A percentile compares a stretch with the other conserved stretches of the same genome.
phyloP scores from a whole-genome alignment of 1,140 invertebrate genomes.

The Ceratitis capitata region DNA sequence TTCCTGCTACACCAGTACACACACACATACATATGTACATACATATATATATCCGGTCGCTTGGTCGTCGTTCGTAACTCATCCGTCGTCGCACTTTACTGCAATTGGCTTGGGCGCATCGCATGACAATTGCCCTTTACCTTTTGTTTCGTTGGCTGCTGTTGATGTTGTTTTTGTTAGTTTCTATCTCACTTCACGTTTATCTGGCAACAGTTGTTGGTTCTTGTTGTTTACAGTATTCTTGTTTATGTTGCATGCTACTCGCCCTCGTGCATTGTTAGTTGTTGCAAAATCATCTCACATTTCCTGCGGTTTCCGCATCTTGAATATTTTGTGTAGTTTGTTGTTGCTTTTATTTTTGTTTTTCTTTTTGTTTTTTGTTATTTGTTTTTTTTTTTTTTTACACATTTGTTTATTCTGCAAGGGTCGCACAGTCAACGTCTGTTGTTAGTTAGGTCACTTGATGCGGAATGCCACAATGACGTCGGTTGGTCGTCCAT shows the following conservation, averaged over 20 bases:
- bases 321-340: conserved; percentile 23
- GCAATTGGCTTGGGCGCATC: conserved; percentile 24
- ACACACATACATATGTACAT: too few relatives aligned
- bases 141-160: background rate
- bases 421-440: background rate
- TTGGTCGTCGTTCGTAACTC: background rate
- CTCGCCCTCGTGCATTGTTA: background rate
- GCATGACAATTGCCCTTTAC: conserved; percentile 23
- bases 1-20: conserved; percentile 25
- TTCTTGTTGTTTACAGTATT: background rate
- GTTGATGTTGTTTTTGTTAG: background rate
- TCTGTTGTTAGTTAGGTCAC: conserved; percentile 16
- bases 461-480: conserved; percentile 30
- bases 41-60: background rate
- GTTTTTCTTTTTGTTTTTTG: background rate
- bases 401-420: too few relatives aligned
- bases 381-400: background rate
- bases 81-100: background rate
- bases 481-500: background rate
- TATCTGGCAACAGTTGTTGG: background rate
- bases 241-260: conserved; percentile 22
- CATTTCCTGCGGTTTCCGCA: conserved; percentile 37
- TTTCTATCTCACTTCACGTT: too few relatives aligned
- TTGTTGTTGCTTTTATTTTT: background rate
- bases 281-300: conserved; percentile 35